Conservation (phyloP, 2,797 vertebrate genomes). For the Distichodus sexfasciatus region DNA sequence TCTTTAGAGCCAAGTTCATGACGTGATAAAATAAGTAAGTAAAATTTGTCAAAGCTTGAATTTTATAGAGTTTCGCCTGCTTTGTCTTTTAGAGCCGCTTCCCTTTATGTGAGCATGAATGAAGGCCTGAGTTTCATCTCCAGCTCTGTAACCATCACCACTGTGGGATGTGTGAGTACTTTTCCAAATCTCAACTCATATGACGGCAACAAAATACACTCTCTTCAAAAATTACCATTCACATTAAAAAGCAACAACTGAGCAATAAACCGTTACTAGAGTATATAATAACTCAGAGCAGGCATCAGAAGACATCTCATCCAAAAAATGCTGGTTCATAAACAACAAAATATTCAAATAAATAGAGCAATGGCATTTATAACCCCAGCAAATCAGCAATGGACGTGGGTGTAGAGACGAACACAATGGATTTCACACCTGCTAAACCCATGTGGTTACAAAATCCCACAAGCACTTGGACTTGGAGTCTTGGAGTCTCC, state of each 20-base stretch:
- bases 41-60: no score
- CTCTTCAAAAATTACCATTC: not conserved
- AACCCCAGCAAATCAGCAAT: not conserved
- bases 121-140: conserved; percentile 98
- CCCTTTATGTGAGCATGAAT: conserved; percentile 97
- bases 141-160: conserved; percentile 96
- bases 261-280: no score
- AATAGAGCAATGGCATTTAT: not conserved
- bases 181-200: not conserved
- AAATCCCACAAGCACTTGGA: not conserved
- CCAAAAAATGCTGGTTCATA: not conserved
- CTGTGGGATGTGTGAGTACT: conserved; percentile 92
- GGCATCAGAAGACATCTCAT: not conserved
- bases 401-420: not conserved
- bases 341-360: not conserved
- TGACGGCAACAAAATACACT: no score
- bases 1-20: no score
- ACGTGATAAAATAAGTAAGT: no score
- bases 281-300: no score
- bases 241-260: not conserved
- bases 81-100: conserved; percentile 84
- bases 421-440: not conserved
- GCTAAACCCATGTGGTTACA: not conserved
- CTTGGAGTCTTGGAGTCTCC: not conserved
- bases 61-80: no score